These are phyloP conservation scores for Lycorma delicatula DNA, from an alignment of 1,140 invertebrate genomes.

Conservation along the genomic window DNA sequence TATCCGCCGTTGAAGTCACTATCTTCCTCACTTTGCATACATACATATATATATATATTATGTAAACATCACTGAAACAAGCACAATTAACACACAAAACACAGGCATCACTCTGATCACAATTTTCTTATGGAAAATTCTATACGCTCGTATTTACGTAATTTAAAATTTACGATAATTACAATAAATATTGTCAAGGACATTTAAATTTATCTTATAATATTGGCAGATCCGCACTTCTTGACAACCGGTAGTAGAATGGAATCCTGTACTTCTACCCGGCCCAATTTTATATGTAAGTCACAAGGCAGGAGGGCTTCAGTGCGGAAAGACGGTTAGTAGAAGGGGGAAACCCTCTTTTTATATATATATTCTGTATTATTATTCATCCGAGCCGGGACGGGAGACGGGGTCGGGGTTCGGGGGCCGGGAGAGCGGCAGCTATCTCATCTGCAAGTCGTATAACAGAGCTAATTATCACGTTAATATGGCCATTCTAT, in stretches of 20 bases:
- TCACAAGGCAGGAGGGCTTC: slow-evolving; percentile 26
- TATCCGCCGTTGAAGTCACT: no score
- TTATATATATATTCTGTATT: slow-evolving; percentile 33
- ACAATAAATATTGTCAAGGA: no score
- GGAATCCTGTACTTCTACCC: slow-evolving; percentile 24
- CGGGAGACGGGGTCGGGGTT: not conserved
- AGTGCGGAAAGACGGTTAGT: slow-evolving; percentile 16
- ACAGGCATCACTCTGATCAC: no score
- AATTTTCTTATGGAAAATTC: no score
- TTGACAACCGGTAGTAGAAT: slow-evolving; percentile 28
- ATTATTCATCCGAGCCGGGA: slow-evolving; percentile 29
- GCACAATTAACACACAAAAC: no score
- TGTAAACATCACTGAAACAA: no score
- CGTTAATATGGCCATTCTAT: slow-evolving; percentile 74
- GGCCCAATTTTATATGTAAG: slow-evolving; percentile 36
- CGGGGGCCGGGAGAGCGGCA: slow-evolving; percentile 1
- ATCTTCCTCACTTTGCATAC: no score
- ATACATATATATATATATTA: no score
- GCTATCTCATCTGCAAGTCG: slow-evolving; percentile 73
- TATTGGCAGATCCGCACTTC: no score
- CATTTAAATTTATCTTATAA: no score
- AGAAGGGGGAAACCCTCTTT: slow-evolving; percentile 26
- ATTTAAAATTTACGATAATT: no score
- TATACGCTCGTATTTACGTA: no score
- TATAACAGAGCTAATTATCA: slow-evolving; percentile 84